Conservation (phyloP, 92 coral and sea anemone species). For the Bergia puertoricense region DNA sequence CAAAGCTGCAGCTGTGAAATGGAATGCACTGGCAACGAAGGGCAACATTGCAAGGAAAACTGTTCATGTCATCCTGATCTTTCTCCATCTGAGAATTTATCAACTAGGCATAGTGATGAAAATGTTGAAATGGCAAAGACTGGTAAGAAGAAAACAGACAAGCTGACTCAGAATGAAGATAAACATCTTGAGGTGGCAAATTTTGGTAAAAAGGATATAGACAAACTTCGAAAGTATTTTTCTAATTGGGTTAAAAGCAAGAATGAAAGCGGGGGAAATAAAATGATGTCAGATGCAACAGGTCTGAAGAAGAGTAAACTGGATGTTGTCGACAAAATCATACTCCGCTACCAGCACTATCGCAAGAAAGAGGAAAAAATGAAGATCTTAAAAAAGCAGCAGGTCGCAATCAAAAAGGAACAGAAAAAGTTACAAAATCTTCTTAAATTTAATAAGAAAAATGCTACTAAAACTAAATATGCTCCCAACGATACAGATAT, state of each 20-base stretch:
- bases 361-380: slow-evolving; percentile 61
- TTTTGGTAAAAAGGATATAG: slow-evolving; percentile 40
- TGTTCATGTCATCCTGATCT: slow-evolving; percentile 65
- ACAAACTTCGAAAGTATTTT: slow-evolving; percentile 44
- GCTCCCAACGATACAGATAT: slow-evolving; percentile 5
- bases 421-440: slow-evolving; percentile 44
- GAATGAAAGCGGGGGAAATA: not conserved
- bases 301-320: slow-evolving; percentile 1
- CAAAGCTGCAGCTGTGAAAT: slow-evolving; percentile 75
- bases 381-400: slow-evolving; percentile 52
- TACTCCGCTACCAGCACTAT: slow-evolving; percentile 67
- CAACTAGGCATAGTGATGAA: not conserved
- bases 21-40: slow-evolving; percentile 63
- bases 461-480: not conserved
- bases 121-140: not conserved
- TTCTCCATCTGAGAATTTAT: slow-evolving; percentile 18
- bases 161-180: not conserved
- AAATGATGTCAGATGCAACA: not conserved
- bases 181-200: not conserved
- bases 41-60: slow-evolving; percentile 61
- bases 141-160: slow-evolving; percentile 38
- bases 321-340: slow-evolving; percentile 64
- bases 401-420: slow-evolving; percentile 49
- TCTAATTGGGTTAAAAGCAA: slow-evolving; percentile 56
- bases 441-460: not conserved